A percentile compares a stretch with the other conserved stretches of the same genome.
phyloP scores from a whole-genome alignment of 23 tunicate species.

The Clavelina lepadiformis region DNA sequence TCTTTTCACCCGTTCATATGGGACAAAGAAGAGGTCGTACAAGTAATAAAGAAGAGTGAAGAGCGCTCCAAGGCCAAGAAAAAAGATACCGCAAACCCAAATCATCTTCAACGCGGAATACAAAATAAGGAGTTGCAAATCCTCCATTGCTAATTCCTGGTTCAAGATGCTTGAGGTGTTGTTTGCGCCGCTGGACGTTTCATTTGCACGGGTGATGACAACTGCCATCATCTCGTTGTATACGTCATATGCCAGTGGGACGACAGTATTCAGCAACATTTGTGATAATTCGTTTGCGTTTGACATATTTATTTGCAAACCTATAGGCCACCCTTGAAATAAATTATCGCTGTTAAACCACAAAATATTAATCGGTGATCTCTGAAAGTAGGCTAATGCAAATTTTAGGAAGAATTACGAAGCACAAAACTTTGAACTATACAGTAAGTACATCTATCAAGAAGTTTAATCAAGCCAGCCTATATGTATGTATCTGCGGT shows the following conservation, averaged over 20 bases:
- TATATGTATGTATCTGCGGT: too few relatives aligned
- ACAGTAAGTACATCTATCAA: too few relatives aligned
- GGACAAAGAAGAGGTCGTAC: constrained; percentile 27
- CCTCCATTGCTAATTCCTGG: not conserved
- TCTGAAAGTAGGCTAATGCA: too few relatives aligned
- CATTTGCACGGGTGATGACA: not conserved
- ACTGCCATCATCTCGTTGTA: not conserved
- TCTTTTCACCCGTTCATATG: constrained; percentile 29
- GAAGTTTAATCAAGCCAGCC: too few relatives aligned
- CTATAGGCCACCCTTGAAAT: too few relatives aligned
- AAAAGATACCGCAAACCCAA: not conserved
- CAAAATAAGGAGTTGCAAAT: not conserved
- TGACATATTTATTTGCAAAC: too few relatives aligned
- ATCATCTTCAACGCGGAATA: not conserved
- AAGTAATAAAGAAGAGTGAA: not conserved
- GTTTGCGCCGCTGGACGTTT: not conserved
- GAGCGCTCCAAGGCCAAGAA: not conserved
- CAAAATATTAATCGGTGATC: too few relatives aligned
- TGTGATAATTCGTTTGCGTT: too few relatives aligned
- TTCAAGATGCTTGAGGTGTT: not conserved
- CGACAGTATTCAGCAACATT: not conserved
- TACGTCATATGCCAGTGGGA: not conserved
- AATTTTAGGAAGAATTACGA: too few relatives aligned
- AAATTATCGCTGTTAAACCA: too few relatives aligned
- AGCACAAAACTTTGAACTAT: too few relatives aligned